Evolutionary conservation across 2,113 vertebrate species (phyloP), one percentile per base, ranked within the genome.

Genomic region (Copsychus sechellarum): DNA sequence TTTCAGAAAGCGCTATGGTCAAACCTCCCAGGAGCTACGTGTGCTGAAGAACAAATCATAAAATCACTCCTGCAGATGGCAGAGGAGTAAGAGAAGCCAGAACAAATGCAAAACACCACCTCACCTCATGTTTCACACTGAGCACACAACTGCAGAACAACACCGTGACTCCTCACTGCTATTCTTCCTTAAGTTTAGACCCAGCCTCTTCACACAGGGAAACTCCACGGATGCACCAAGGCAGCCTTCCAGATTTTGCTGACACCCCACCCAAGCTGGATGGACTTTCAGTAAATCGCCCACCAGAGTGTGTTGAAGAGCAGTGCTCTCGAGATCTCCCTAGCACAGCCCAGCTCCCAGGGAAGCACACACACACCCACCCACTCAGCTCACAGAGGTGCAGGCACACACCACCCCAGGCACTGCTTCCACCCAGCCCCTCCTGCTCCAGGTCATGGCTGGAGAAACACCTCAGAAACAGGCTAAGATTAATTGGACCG

Each of bases 221-320:
- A 83, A 60, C 65, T 45, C 48, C 36, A 48, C 0, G 4, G 82
- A 87, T 2, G 16, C 45, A 70, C 74, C 81, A n/a, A 76, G 42
- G 79, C 85, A 93, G 71, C 74, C 51, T 93, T 93, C 81, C 74
- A 88, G 87, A 72, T 72, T 65, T 43, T 50, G 69, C 66, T 69
- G 67, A 93, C 65, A 84, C 36, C 24, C 58, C 36, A 82, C 57
- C 38, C 45, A 87, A 34, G 36, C 47, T 10, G 34, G 73, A 61
- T 2, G 38, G 90, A 25, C 54, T 73, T 50, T 12, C 50, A 50
- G 74, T 64, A 90, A 80, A 93, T 70, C 50, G 76, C 48, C 18
- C 15, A 3, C 50, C 14, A 54, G 60, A 80, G 16, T 0, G 3
- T 0, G 6, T 5, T 40, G 61, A 78, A 92, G 25, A 70, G 54